These are phyloP conservation scores for Acomys russatus DNA, from an alignment of 2,797 vertebrate species.

Conservation along the genomic window DNA sequence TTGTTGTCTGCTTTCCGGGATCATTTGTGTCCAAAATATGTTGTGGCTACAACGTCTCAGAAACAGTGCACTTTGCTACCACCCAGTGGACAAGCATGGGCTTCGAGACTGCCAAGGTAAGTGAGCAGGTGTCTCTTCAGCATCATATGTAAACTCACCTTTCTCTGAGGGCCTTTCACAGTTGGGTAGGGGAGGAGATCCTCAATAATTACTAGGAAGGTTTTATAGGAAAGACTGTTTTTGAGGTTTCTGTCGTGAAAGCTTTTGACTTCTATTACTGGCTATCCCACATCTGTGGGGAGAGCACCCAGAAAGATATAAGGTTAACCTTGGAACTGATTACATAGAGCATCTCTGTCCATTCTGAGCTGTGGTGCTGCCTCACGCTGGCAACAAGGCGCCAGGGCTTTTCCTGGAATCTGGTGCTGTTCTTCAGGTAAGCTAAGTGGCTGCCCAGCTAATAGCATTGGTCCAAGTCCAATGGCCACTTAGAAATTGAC, in stretches of 20 bases:
- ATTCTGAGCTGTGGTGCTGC: rapidly evolving
- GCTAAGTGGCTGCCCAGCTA: rapidly evolving
- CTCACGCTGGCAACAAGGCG: rapidly evolving
- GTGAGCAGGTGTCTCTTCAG: neutral
- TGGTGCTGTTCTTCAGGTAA: neutral
- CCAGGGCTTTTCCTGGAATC: rapidly evolving
- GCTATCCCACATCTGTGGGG: rapidly evolving
- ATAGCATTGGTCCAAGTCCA: neutral
- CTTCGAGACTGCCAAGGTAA: slow-evolving; percentile 98
- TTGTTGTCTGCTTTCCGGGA: slow-evolving; percentile 98
- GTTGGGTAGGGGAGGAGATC: neutral
- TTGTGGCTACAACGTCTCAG: slow-evolving; percentile 99
- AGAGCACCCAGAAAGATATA: rapidly evolving
- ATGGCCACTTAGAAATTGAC: neutral
- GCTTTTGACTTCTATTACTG: neutral
- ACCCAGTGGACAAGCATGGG: slow-evolving; percentile 99
- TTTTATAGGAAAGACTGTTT: neutral
- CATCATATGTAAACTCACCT: too few relatives aligned
- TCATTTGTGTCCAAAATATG: slow-evolving; percentile 99
- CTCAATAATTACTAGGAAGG: neutral
- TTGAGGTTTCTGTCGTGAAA: neutral
- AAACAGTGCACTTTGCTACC: slow-evolving; percentile 99
- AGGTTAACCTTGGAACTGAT: rapidly evolving
- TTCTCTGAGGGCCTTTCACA: neutral
- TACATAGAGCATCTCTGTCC: rapidly evolving